phyloP scores from a whole-genome alignment of 1,140 invertebrate genomes.

The Steinernema khuongi region DNA sequence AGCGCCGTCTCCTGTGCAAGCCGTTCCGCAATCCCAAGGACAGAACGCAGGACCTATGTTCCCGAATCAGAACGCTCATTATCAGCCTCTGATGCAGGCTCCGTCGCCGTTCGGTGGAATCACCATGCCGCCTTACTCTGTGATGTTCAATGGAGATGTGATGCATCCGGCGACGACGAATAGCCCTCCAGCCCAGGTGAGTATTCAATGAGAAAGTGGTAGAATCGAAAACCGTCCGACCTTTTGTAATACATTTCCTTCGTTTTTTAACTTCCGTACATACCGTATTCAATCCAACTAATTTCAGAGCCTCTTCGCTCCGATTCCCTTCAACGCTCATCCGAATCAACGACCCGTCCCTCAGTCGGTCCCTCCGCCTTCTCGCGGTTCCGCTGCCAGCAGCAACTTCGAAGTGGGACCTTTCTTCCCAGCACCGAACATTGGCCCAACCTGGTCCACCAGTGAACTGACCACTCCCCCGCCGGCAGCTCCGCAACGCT shows the following conservation, averaged over 20 bases:
- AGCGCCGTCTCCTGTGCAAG: background rate
- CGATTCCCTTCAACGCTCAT: background rate
- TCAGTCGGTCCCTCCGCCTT: background rate
- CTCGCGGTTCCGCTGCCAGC: background rate
- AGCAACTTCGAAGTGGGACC: background rate
- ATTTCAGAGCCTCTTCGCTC: slow-evolving; percentile 8
- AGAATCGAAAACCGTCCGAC: too few species aligned
- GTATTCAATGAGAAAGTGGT: too few species aligned
- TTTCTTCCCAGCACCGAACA: background rate
- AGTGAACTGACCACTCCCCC: background rate
- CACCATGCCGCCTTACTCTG: background rate
- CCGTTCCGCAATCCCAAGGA: background rate
- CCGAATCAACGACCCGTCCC: background rate
- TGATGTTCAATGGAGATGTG: background rate
- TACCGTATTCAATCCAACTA: too few species aligned
- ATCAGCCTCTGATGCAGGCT: background rate
- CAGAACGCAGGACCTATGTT: background rate
- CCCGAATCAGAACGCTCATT: background rate
- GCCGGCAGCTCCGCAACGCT: background rate
- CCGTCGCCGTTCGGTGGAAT: background rate
- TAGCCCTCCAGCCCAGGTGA: slow-evolving; percentile 3
- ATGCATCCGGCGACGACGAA: background rate
- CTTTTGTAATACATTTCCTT: too few species aligned
- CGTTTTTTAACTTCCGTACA: too few species aligned
- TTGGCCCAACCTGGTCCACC: background rate